Base-by-base conservation (phyloP, 2,888 invertebrate species). In the Lamellibrachia columna region DNA sequence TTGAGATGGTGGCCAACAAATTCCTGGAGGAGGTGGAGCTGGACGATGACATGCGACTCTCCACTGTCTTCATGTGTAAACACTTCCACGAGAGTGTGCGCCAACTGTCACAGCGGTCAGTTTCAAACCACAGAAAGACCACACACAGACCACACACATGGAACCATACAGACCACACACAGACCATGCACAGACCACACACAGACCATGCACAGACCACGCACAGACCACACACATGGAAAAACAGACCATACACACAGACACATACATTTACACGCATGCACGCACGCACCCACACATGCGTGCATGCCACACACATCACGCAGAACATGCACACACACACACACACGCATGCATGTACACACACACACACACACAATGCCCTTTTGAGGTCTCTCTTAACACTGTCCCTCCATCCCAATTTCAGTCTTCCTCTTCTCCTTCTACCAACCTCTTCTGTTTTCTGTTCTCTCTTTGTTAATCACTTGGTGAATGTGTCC, bases 1-100 rank as follows among this genome's bases (percentile, higher is more conserved):
- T 96, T 91, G 96, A 96, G 94, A 96, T 96, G 96, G 96, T 97
- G 91, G 96, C 96, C 52, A 96, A 96, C 94, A 96, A 96, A 93
- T 96, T 96, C 94, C 94, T 97, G 90, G 96, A 97, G 93, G 96
- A 96, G 6, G 95, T 96, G 11, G 96, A 96, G 92, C 94, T 95
- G 52, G 95, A 95, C 28, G 95, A 94, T 22, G 90, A 93, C 9
- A 92, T 95, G 52, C 92, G 94, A 8, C 90, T 52, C 15, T 92
- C 94, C 60, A 94, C 94, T 3, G 93, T 95, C 11, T 90, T 93
- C 93, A 96, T 96, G 96, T 96, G 96, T 94, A 96, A 96, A 95
- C 95, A 96, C 92, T 96, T 96, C 95, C 97, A 97, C 93, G 96
- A 96, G 93, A 95, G 95, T 94, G 96, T 96, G 58, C 94, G 96